Conservation (phyloP, 1,140 invertebrate genomes). For the Drosophila seguyi region DNA sequence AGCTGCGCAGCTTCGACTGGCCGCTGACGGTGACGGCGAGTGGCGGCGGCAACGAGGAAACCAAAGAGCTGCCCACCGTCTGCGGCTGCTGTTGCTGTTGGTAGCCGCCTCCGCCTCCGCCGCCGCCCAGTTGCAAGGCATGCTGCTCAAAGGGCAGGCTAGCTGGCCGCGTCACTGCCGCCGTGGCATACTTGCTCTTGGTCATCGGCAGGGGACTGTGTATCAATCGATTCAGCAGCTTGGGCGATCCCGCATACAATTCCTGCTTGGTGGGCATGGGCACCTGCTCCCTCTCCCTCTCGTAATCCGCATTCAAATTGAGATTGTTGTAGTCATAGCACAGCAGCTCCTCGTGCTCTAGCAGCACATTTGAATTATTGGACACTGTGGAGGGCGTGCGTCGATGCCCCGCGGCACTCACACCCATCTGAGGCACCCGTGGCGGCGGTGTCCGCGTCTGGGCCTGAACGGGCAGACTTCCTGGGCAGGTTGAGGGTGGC, state of each 20-base stretch:
- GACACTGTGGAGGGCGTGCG: constrained; percentile 81
- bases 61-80: not conserved
- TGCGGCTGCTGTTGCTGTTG: constrained; percentile 19
- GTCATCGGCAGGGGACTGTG: constrained; percentile 70
- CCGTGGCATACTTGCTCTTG: constrained; percentile 58
- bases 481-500: constrained; percentile 8
- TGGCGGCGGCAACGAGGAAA: constrained; percentile 51
- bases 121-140: constrained; percentile 29
- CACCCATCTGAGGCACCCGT: constrained; percentile 82
- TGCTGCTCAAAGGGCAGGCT: constrained; percentile 87
- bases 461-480: constrained; percentile 13
- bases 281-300: constrained; percentile 15
- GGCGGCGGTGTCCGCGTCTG: constrained; percentile 77
- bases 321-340: constrained; percentile 85
- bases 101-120: constrained; percentile 21
- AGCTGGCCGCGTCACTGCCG: constrained; percentile 87
- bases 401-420: constrained; percentile 74
- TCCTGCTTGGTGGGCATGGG: constrained; percentile 70
- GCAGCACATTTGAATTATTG: constrained; percentile 81
- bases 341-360: constrained; percentile 86
- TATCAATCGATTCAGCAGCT: constrained; percentile 70
- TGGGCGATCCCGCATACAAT: constrained; percentile 72
- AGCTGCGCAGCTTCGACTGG: constrained; percentile 70
- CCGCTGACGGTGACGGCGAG: not conserved
- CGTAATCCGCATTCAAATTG: constrained; percentile 73